phyloP scores from a whole-genome alignment of 2,888 invertebrate species.

The Drosophila limbata region DNA sequence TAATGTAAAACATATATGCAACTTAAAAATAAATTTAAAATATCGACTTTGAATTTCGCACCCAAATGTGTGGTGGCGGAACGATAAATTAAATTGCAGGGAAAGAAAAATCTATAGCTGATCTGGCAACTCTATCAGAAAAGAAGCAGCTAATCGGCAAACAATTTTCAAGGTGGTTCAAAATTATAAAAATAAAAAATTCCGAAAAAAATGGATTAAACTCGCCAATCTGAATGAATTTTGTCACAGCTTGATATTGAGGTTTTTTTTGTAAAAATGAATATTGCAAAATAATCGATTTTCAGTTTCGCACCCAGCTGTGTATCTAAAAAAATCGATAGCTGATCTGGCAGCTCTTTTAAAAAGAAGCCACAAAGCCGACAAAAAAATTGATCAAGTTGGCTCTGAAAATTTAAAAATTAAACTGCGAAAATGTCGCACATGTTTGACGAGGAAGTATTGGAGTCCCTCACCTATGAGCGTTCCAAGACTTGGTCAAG shows the following conservation, averaged over 20 bases:
- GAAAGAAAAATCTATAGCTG: constrained; percentile 9
- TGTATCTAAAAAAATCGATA: constrained; percentile 8
- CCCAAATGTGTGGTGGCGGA: neutral
- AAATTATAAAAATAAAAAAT: neutral
- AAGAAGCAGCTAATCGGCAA: constrained; percentile 14
- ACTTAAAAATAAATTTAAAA: constrained; percentile 63
- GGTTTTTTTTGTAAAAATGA: no score
- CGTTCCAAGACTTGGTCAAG: constrained; percentile 80
- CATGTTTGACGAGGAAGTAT: constrained; percentile 48
- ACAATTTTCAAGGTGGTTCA: constrained; percentile 20
- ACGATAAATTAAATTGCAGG: constrained; percentile 6
- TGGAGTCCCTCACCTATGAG: constrained; percentile 70
- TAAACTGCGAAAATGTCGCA: constrained; percentile 41
- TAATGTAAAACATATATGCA: constrained; percentile 78
- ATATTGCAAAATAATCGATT: no score
- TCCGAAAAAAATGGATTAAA: constrained; percentile 42
- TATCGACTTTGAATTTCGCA: constrained; percentile 10
- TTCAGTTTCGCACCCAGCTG: no score
- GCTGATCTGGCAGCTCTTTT: constrained; percentile 22
- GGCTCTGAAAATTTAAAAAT: neutral
- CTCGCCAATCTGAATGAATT: constrained; percentile 60
- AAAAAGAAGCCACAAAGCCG: constrained; percentile 13
- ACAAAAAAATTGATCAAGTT: constrained; percentile 3
- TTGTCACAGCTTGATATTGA: constrained; percentile 56
- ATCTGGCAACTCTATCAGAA: constrained; percentile 23